These are phyloP conservation scores for Pogonus chalceus DNA, from an alignment of 1,140 invertebrate species.

Conservation along the genomic window DNA sequence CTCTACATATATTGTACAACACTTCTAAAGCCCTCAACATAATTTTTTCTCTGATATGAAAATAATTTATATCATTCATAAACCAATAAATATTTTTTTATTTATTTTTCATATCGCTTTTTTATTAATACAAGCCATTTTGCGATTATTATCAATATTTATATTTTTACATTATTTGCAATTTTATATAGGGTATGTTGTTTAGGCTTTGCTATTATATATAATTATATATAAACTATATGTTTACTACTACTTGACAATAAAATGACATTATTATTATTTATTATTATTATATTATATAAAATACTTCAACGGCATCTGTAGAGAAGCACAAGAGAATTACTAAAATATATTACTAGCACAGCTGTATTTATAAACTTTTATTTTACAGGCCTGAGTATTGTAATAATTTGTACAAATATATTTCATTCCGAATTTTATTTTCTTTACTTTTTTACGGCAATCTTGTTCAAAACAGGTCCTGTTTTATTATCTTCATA, in stretches of 20 bases:
- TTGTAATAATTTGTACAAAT: slow-evolving; percentile 2
- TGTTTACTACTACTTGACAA: slow-evolving; percentile 5
- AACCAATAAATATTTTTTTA: background rate
- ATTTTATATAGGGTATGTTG: background rate
- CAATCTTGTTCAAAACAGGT: background rate
- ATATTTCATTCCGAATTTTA: background rate
- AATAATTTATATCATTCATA: slow-evolving; percentile 2
- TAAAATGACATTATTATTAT: background rate
- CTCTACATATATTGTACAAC: slow-evolving; percentile 1
- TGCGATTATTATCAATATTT: no score
- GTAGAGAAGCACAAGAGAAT: background rate
- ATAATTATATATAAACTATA: background rate
- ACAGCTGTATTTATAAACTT: slow-evolving; percentile 1
- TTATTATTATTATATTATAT: no score
- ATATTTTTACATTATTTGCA: background rate
- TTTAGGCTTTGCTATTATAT: background rate
- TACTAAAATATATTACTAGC: slow-evolving; percentile 5
- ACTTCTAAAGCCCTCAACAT: background rate
- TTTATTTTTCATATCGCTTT: background rate
- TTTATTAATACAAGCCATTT: no score
- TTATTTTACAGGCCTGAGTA: slow-evolving; percentile 6
- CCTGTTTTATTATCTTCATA: background rate
- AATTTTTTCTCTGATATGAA: slow-evolving; percentile 5
- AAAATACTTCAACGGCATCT: slow-evolving; percentile 3
- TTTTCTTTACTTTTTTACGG: background rate